Base-by-base conservation (phyloP, 2,888 invertebrate genomes). In the Drosophila eohydei region DNA sequence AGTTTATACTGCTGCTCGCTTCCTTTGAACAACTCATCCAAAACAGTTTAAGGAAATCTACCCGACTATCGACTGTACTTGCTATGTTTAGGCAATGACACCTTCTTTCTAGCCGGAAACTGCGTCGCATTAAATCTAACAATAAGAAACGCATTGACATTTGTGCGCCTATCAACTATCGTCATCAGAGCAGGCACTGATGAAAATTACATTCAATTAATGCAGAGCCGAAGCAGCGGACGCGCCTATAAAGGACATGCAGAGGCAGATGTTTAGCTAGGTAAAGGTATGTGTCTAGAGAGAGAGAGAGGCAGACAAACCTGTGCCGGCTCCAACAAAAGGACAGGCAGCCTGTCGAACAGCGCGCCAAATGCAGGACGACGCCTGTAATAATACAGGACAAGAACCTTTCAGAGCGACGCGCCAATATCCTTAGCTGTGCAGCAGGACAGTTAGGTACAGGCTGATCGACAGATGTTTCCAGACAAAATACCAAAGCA, bases 131-230 rank as follows among this genome's bases (percentile, higher is more conserved):
- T 44, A 73, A 70, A 69, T 66, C 62, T 55, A 57, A 58, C 64
- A 78, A 62, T 34, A 68, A 60, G 63, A 70, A 71, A 61, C 11
- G 40, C 40, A 63, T 51, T 64, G 59, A 56, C 50, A 60, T 69
- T 9, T 36, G 67, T 48, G 21, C 16, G 78, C 59, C 71, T 84
- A 84, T 88, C 83, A 79, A 56, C 65, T 80, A 71, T 64, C 55
- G 74, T 62, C 69, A 83, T 83, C 82, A 30, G 51, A 28, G 44
- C 50, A 38, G 55, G 56, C 43, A 44, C 51, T 52, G 54, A 57
- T 50, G 60, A 67, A 77, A 85, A 88, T 83, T 85, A 78, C 84
- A 68, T 83, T 88, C 88, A 88, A 88, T 88, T 88, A 86, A 80
- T 72, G 76, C 71, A 51, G 51, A 46, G 68, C 62, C 86, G 21